Conservation (phyloP, 2,113 vertebrate genomes). For the Sebastes fasciatus region DNA sequence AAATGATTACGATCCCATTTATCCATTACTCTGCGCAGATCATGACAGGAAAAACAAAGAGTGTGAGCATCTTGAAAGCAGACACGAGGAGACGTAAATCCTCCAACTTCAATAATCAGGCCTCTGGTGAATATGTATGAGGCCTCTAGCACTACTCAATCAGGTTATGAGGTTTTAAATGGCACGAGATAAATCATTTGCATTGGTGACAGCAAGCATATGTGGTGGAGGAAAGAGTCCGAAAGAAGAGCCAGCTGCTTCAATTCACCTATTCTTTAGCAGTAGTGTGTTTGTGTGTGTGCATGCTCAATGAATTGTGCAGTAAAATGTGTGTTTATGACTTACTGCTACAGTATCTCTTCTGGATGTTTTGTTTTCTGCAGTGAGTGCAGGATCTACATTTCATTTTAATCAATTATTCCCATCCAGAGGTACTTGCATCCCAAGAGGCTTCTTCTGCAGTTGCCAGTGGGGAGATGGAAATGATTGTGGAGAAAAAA, state of each 20-base stretch:
- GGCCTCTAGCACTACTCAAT: constrained; percentile 23
- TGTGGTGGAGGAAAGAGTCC: constrained; percentile 3
- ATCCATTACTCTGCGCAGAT: not conserved
- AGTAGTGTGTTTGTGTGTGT: not conserved
- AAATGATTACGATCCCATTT: constrained; percentile 2
- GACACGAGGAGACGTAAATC: constrained; percentile 28
- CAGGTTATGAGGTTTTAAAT: constrained; percentile 35
- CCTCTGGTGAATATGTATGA: constrained; percentile 54
- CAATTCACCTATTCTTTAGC: not conserved
- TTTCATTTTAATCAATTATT: not conserved
- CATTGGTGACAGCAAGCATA: constrained; percentile 24
- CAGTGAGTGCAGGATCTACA: not conserved
- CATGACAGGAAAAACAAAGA: constrained; percentile 2
- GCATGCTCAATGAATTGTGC: not conserved
- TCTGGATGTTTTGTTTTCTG: not conserved
- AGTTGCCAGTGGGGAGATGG: not conserved
- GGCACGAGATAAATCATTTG: constrained; percentile 43
- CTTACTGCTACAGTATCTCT: not conserved
- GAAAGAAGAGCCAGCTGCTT: constrained; percentile 19
- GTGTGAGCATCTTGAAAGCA: constrained; percentile 27
- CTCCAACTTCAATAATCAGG: constrained; percentile 41
- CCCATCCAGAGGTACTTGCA: not conserved
- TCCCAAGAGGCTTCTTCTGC: not conserved
- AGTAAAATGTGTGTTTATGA: not conserved
- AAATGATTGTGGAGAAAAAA: not conserved